Percentiles rank a stretch among this genome's conserved stretches.
Evolutionary conservation across 1,140 invertebrate species (phyloP).

Genomic region (Drosophila willistoni): DNA sequence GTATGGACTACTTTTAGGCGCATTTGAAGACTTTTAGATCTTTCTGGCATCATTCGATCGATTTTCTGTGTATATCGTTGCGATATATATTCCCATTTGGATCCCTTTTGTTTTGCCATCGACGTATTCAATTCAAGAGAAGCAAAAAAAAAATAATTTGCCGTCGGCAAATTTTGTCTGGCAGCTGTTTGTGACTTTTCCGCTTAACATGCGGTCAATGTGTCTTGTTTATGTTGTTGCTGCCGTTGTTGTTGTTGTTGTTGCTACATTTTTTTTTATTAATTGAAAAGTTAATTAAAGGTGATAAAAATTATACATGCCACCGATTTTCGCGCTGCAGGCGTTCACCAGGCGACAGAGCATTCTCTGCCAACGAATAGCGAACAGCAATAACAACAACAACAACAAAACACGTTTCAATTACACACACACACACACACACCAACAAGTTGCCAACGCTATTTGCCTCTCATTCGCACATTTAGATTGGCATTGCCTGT

Average conservation of each 20-base stretch:
- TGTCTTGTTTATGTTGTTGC: constrained; percentile 24
- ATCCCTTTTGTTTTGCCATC: neutral
- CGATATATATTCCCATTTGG: neutral
- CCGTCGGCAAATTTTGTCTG: constrained; percentile 58
- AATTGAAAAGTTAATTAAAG: constrained; percentile 83
- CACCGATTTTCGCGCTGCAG: constrained; percentile 82
- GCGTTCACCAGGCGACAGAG: constrained; percentile 57
- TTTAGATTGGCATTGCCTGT: neutral
- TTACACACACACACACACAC: constrained; percentile 63
- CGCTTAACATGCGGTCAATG: constrained; percentile 55
- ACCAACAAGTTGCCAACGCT: constrained; percentile 51
- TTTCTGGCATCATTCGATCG: too few species aligned
- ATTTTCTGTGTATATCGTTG: neutral
- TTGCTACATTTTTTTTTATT: constrained; percentile 69
- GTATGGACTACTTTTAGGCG: neutral
- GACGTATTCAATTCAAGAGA: neutral
- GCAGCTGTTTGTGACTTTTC: constrained; percentile 55
- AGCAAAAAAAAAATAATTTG: constrained; percentile 8
- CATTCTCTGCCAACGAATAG: neutral
- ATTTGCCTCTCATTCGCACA: constrained; percentile 22
- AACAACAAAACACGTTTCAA: constrained; percentile 74
- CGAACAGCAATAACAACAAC: constrained; percentile 36
- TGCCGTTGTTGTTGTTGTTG: constrained; percentile 15
- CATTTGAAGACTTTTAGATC: too few species aligned
- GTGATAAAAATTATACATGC: constrained; percentile 83